Conservation (phyloP, 2,888 invertebrate genomes). For the Teinopalpus imperialis region DNA sequence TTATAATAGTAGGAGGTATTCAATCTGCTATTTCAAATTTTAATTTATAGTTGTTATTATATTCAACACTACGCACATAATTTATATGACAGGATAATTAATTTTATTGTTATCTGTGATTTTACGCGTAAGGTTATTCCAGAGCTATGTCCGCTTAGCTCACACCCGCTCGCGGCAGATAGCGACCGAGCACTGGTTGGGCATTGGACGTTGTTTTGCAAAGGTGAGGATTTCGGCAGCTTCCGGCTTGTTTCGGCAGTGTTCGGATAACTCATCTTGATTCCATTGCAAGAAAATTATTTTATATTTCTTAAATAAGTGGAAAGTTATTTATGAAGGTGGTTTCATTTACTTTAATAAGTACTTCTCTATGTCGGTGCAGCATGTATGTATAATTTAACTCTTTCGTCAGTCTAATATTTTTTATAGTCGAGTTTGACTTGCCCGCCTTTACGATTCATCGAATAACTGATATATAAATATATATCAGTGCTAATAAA, state of each 20-base stretch:
- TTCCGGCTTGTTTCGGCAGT: slow-evolving; percentile 60
- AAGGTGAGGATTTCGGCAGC: slow-evolving; percentile 73
- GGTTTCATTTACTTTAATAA: no score
- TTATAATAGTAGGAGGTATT: no score
- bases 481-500: no score
- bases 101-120: slow-evolving; percentile 43
- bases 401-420: no score
- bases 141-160: slow-evolving; percentile 29
- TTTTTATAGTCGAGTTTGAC: no score
- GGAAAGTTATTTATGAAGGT: slow-evolving; percentile 44
- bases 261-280: slow-evolving; percentile 66
- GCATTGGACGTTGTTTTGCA: slow-evolving; percentile 72
- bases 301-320: slow-evolving; percentile 59
- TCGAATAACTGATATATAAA: no score
- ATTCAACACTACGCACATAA: slow-evolving; percentile 53
- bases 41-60: slow-evolving; percentile 33
- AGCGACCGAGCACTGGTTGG: slow-evolving; percentile 71
- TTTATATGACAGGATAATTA: slow-evolving; percentile 50
- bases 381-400: no score
- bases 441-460: no score
- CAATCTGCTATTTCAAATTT: no score
- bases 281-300: slow-evolving; percentile 71
- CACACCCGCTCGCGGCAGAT: slow-evolving; percentile 52
- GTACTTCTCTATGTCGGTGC: no score
- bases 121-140: slow-evolving; percentile 42